Evolutionary conservation across 1,140 invertebrate species (phyloP), one percentile per base, ranked within the genome.

Genomic region (Hylyphantes graminicola): DNA sequence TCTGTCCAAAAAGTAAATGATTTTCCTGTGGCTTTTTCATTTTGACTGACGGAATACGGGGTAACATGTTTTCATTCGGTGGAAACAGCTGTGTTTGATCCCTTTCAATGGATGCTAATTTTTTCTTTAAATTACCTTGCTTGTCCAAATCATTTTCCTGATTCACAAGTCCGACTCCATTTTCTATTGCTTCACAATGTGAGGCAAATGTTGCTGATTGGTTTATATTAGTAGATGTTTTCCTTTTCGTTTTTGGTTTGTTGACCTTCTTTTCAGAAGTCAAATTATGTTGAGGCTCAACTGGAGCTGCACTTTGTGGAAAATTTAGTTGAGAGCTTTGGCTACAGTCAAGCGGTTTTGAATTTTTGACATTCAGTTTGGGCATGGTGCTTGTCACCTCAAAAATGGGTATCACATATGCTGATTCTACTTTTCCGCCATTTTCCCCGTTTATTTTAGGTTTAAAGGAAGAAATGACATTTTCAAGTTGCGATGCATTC

Each of bases 321-420:
- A 7, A 13, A 48, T n/a, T n/a, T 13, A 17, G 68, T 13, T 72
- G 8, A 11, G 50, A 15, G 0, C 7, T 55, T 55, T 73, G 51
- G 12, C 35, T 17, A 13, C 51, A 19, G 17, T 55, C 57, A 19
- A 54, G 13, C 4, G 12, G 54, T 55, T 15, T 73, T 12, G 13
- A 19, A 9, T 15, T 54, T 72, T 54, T 72, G 5, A 13, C 67
- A 53, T 6, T n/a, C 12, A 19, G 15, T 79, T 67, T 72, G 5
- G 68, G 79, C 5, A 82, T 61, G 12, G 65, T 53, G 55, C 79
- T 82, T 8, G 79, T 82, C 7, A 82, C 79, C 64, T 82, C 79
- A 59, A 82, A 82, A 64, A 82, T 82, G 13, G 79, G 79, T 57
- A 82, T 82, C 6, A 82, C 79, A 74, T 82, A 82, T n/a, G 68